phyloP scores from a whole-genome alignment of 2,113 vertebrate genomes.

The Nesospiza acunhae region DNA sequence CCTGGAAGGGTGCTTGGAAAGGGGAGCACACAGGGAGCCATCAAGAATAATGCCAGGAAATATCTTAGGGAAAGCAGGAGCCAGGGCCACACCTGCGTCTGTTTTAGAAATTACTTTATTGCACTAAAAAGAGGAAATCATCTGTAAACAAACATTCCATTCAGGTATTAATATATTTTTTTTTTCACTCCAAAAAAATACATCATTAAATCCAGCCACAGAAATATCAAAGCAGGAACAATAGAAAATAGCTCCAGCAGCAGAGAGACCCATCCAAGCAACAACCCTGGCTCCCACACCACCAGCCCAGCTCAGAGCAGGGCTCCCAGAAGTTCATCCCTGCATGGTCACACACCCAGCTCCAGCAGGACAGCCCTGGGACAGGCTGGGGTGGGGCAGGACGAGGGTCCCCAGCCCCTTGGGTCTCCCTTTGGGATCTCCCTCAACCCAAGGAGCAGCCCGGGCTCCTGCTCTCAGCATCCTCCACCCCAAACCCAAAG shows the following conservation, averaged over 20 bases:
- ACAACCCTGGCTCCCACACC: neutral
- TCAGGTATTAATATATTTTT: neutral
- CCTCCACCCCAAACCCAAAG: neutral
- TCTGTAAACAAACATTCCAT: slow-evolving; percentile 72
- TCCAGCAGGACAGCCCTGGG: neutral
- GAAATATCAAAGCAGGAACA: slow-evolving; percentile 33
- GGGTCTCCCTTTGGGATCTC: neutral
- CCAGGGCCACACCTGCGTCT: neutral
- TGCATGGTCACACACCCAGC: fast-evolving
- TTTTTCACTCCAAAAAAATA: slow-evolving; percentile 51
- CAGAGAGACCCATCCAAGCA: neutral
- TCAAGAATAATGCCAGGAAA: neutral
- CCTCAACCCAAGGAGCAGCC: neutral
- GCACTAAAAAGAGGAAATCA: slow-evolving; percentile 67
- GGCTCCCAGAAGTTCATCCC: neutral
- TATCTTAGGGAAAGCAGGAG: neutral
- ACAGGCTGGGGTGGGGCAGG: fast-evolving
- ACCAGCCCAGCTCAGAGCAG: neutral
- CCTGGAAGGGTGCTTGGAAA: neutral
- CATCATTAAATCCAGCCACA: slow-evolving; percentile 59
- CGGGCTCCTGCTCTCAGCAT: neutral
- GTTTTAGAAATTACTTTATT: slow-evolving; percentile 75
- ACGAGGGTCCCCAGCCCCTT: neutral
- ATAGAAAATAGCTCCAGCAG: slow-evolving; percentile 34
- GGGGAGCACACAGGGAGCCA: neutral